These are phyloP conservation scores for Temnothorax nylanderi DNA, from an alignment of 1,140 invertebrate genomes.

Conservation along the genomic window DNA sequence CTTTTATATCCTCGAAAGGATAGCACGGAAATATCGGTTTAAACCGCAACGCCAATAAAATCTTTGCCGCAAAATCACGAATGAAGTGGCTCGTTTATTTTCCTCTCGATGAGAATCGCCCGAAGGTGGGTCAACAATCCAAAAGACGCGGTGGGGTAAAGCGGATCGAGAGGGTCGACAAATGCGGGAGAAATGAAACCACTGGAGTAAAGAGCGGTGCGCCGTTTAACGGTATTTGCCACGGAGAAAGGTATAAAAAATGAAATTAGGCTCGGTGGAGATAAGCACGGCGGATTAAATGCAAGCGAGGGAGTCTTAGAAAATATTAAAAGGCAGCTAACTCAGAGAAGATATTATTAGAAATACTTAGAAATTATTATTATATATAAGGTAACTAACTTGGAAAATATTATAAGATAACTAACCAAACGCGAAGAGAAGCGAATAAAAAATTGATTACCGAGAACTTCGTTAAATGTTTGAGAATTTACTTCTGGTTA, in stretches of 20 bases:
- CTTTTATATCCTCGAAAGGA: neutral
- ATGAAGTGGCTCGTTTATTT: conserved; percentile 73
- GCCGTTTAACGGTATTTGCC: conserved; percentile 43
- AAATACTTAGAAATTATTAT: too few species aligned
- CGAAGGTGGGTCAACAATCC: conserved; percentile 70
- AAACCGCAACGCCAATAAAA: conserved; percentile 64
- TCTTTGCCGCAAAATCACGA: conserved; percentile 68
- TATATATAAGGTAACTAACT: neutral
- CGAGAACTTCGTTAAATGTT: neutral
- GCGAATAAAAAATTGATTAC: neutral
- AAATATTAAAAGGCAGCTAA: neutral
- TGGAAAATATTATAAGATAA: neutral
- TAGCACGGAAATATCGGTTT: conserved; percentile 36
- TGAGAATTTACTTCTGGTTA: neutral
- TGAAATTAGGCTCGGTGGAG: conserved; percentile 45
- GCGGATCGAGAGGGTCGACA: conserved; percentile 33
- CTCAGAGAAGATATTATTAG: too few species aligned
- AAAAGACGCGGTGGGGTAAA: conserved; percentile 47
- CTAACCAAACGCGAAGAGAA: neutral
- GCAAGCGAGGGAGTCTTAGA: neutral
- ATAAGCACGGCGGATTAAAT: conserved; percentile 28
- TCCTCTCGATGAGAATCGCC: conserved; percentile 71
- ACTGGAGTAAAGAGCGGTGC: conserved; percentile 47
- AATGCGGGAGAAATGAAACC: conserved; percentile 70
- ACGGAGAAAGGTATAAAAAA: conserved; percentile 32